These are phyloP conservation scores for Acanthurus leucopareius DNA, from an alignment of 2,797 vertebrate species.

Conservation along the genomic window DNA sequence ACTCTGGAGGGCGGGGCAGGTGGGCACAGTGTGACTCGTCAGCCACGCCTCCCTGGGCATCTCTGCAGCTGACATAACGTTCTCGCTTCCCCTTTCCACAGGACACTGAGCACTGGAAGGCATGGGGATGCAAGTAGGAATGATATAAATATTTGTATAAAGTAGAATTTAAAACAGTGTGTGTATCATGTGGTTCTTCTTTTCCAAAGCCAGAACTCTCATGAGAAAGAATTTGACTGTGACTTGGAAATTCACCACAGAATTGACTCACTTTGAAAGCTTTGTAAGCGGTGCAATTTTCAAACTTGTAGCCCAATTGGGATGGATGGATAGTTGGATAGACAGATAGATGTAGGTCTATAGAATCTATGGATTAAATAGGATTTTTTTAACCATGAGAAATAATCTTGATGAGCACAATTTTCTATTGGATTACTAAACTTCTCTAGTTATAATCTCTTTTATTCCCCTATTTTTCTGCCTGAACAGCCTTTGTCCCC, in stretches of 20 bases:
- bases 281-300: constrained; percentile 1
- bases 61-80: constrained; percentile 96
- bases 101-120: constrained; percentile 91
- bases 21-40: constrained; percentile 91
- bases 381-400: neutral
- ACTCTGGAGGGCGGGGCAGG: constrained; percentile 90
- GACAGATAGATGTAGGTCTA: neutral
- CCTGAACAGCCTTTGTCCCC: constrained; percentile 18
- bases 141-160: constrained; percentile 11
- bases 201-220: neutral
- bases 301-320: neutral
- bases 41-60: constrained; percentile 89
- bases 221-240: neutral
- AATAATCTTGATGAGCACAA: neutral
- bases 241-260: constrained; percentile 1
- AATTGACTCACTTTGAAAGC: neutral
- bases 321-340: no score
- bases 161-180: constrained; percentile 1
- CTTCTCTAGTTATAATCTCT: neutral
- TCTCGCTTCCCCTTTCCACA: constrained; percentile 92
- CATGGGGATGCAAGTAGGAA: constrained; percentile 21
- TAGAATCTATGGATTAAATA: neutral
- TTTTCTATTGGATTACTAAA: neutral
- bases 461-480: neutral
- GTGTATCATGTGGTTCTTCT: neutral